Percentiles rank a stretch among this genome's conserved stretches.
Evolutionary conservation across 2,797 vertebrate species (phyloP).

Genomic region (Pipistrellus nathusii): DNA sequence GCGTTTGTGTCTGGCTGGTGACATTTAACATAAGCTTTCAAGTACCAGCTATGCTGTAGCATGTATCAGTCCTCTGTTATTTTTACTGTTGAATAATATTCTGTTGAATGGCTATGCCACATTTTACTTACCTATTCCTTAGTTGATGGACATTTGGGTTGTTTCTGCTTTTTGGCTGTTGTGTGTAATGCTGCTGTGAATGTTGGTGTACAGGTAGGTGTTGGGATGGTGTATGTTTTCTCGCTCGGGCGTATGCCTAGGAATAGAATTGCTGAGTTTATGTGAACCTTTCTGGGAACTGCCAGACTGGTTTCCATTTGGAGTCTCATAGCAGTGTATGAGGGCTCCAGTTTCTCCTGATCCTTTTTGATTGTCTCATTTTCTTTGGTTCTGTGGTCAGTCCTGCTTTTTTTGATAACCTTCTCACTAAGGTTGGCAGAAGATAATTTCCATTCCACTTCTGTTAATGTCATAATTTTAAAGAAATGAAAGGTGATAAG

Average conservation of each 20-base stretch:
- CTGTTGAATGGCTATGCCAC: neutral
- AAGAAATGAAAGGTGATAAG: neutral
- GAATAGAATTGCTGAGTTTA: neutral
- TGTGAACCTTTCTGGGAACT: neutral
- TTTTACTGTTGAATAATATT: constrained; percentile 13
- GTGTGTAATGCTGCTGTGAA: neutral
- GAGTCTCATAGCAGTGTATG: neutral
- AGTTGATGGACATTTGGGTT: neutral
- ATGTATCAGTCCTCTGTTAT: neutral
- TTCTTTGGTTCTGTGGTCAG: constrained; percentile 30
- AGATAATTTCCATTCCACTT: neutral
- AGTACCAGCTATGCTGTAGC: neutral
- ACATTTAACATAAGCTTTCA: neutral
- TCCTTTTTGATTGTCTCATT: constrained; percentile 14
- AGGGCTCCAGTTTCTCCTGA: neutral
- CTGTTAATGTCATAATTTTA: neutral
- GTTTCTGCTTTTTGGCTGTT: neutral
- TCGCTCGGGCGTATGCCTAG: neutral
- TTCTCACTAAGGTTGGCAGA: neutral
- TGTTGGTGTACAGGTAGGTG: neutral
- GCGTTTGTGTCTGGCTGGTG: neutral
- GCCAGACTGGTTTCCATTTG: neutral
- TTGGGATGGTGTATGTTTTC: neutral
- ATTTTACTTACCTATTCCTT: neutral
- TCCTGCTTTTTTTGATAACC: neutral